Base-by-base conservation (phyloP, 1,140 invertebrate species). In the Drosophila lacteicornis region DNA sequence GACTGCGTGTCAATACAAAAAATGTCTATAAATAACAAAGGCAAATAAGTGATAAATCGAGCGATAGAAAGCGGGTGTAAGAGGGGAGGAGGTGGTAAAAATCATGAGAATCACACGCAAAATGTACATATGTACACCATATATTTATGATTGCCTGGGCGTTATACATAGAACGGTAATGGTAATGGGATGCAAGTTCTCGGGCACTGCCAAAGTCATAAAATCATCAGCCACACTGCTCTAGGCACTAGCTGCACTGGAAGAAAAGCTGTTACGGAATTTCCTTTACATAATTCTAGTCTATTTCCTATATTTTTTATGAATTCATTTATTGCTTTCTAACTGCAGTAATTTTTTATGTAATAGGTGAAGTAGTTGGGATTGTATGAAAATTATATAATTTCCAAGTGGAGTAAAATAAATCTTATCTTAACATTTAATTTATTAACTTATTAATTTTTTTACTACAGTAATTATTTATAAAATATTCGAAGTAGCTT, bases 171-270 rank as follows among this genome's bases (percentile, higher is more conserved):
- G 59, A 71, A 75, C 56, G 47, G 63, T 55, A 55, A 55, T 60
- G 57, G 38, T 69, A 68, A 69, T 69, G 61, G 67, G 67, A 38
- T 30, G 61, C 67, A 65, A 69, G 62, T 69, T 69, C 67, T 78
- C 63, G 80, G 82, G 82, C 82, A 80, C 61, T 78, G 78, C 47
- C 55, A 50, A 75, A 80, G 76, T 69, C 71, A 84, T 84, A 80
- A 80, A 80, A 73, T 58, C 66, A 49, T 76, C 61, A 65, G 13
- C 19, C 53, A 67, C 61, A 66, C 46, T 33, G 33, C 19, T 25
- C 19, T 50, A 61, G 30, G 7, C 33, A 15, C 19, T 22, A 22
- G 33, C 40, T 30, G 42, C 67, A 70, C 67, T 46, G 49, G 0
- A 33, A 53, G 27, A 53, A 67, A 67, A 13, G 0, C 0, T 42